Conservation (phyloP, 2,113 vertebrate genomes). For the Catharus minimus region DNA sequence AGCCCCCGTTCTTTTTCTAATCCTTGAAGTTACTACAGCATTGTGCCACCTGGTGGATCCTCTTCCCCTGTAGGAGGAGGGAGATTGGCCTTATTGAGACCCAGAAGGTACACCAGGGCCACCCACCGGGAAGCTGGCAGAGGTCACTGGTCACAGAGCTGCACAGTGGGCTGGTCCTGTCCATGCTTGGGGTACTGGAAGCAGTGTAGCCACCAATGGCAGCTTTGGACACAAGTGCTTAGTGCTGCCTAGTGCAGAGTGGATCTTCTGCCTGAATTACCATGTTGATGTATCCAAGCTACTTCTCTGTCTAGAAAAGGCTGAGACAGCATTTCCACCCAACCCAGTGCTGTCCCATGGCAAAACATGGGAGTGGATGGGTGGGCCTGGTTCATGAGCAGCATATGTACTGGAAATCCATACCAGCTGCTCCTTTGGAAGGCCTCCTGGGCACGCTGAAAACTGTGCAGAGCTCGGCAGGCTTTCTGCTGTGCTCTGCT, state of each 20-base stretch:
- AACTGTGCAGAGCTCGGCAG: neutral
- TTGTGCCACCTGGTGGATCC: neutral
- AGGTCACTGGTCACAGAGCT: neutral
- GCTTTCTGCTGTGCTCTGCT: neutral
- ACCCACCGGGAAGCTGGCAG: neutral
- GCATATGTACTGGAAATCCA: neutral
- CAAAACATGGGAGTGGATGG: neutral
- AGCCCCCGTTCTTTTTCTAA: neutral
- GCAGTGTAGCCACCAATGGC: fast-evolving
- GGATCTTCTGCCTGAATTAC: neutral
- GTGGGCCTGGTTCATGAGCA: neutral
- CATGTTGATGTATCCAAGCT: neutral
- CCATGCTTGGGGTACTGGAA: neutral
- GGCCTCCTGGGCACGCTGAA: neutral
- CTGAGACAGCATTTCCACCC: neutral
- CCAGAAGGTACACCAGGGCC: neutral
- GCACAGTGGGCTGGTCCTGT: neutral
- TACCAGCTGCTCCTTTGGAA: neutral
- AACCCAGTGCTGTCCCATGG: neutral
- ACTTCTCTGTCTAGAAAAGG: neutral
- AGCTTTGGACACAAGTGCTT: neutral
- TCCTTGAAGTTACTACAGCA: neutral
- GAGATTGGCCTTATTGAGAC: neutral
- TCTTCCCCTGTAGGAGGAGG: neutral
- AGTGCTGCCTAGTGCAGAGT: neutral